These are phyloP conservation scores for Pedicia rivosa DNA, from an alignment of 2,888 invertebrate species.

Conservation along the genomic window DNA sequence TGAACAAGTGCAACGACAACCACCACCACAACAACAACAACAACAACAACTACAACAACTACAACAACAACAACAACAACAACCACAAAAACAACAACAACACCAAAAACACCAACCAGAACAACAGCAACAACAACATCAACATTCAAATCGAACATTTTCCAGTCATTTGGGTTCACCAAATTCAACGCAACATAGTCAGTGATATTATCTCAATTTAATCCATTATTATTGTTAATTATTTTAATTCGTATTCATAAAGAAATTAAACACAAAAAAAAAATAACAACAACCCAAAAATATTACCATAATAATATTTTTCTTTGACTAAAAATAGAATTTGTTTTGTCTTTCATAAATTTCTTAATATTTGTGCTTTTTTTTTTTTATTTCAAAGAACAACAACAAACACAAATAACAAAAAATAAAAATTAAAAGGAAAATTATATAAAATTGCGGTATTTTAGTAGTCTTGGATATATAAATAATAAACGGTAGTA, in stretches of 20 bases:
- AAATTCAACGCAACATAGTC: slow-evolving; percentile 15
- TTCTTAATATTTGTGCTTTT: too few species aligned
- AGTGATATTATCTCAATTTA: slow-evolving; percentile 6
- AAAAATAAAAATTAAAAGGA: too few species aligned
- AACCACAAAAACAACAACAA: slow-evolving; percentile 11
- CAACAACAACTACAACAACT: slow-evolving; percentile 14
- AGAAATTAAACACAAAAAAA: neutral
- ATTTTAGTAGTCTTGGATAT: too few species aligned
- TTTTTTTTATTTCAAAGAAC: too few species aligned
- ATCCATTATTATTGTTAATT: neutral
- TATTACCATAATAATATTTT: too few species aligned
- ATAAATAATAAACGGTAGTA: too few species aligned
- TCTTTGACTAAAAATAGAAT: too few species aligned
- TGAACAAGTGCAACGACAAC: slow-evolving; percentile 7
- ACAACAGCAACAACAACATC: slow-evolving; percentile 12
- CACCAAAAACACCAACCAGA: slow-evolving; percentile 16
- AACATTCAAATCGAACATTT: slow-evolving; percentile 7
- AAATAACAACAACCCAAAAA: neutral
- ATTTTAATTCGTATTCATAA: neutral
- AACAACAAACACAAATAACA: too few species aligned
- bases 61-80: slow-evolving; percentile 14
- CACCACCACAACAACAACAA: slow-evolving; percentile 13
- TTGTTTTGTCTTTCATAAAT: too few species aligned
- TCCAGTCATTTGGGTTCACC: slow-evolving; percentile 15
- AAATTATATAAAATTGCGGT: too few species aligned